Evolutionary conservation across 2,888 invertebrate species (phyloP), one percentile per base, ranked within the genome.

Genomic region (Oxystoma pomonae): DNA sequence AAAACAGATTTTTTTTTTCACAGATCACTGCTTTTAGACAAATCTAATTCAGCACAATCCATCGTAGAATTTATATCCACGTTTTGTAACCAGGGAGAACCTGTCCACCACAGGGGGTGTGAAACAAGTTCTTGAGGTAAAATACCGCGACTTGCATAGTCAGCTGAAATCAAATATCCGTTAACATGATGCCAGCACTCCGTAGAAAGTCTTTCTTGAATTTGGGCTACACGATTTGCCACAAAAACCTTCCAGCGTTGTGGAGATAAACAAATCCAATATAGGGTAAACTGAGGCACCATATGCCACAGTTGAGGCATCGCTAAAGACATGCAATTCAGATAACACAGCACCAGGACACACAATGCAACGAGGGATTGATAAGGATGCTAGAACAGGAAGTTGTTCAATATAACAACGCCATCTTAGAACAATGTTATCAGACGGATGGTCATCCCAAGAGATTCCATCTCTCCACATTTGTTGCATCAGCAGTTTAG

Each of bases 181-280:
- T 53, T 53, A 3, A 63, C 52, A 63, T 63, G 20, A 12, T 49
- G 21, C 62, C 59, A 63, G 5, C 20, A 50, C 3, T 50, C 2
- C 16, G 49, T 3, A 7, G 58, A 17, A 1, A 59, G 12, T 12
- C 35, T 52, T n/a, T 65, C 60, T 35, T 65, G 63, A 12, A 65
- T 58, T 12, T 62, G 22, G 7, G 55, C 19, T 1, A 65, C 65
- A 17, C 65, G n/a, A 53, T 65, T 65, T 1, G 59, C 57, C 2
- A 65, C 61, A 22, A 63, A 63, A 1, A 58, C 57, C 20, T 58
- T 63, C 56, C 63, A 63, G 1, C 35, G 35, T n/a, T 21, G 2
- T 17, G 65, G 56, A 5, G 19, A 20, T 0, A 55, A 51, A 9
- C 57, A 59, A 1, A 65, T 7, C 62, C 62, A 65, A 51, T 19